phyloP scores from a whole-genome alignment of 2,797 vertebrate species.

The Ptychadena robeensis region DNA sequence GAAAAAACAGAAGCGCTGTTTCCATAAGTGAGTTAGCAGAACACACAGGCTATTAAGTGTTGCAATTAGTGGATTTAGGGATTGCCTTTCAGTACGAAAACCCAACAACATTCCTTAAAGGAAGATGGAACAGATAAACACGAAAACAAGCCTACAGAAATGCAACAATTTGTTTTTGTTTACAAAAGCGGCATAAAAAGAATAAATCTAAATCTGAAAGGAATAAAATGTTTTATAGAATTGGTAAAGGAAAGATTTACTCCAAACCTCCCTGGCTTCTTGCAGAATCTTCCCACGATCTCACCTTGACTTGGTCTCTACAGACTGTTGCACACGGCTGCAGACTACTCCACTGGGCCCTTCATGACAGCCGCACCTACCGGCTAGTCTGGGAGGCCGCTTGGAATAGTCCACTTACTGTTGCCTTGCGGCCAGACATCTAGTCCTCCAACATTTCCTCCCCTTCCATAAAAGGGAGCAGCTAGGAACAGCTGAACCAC shows the following conservation, averaged over 20 bases:
- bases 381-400: no score
- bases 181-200: not conserved
- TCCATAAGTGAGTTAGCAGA: constrained; percentile 20
- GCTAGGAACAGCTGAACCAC: no score
- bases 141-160: not conserved
- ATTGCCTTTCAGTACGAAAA: constrained; percentile 6
- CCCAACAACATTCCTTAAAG: not conserved
- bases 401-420: no score
- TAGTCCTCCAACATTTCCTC: no score
- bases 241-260: no score
- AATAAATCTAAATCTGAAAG: not conserved
- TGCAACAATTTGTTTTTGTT: not conserved
- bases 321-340: no score
- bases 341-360: no score
- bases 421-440: no score
- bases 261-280: not conserved
- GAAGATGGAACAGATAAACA: not conserved
- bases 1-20: constrained; percentile 22
- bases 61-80: constrained; percentile 1
- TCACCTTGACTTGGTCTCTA: no score
- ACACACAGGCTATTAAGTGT: constrained; percentile 22
- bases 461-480: no score
- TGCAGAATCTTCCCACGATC: no score
- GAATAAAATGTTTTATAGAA: not conserved
- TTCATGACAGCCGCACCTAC: no score